These are phyloP conservation scores for Myotis daubentonii DNA, from an alignment of 2,797 vertebrate genomes.

Conservation along the genomic window DNA sequence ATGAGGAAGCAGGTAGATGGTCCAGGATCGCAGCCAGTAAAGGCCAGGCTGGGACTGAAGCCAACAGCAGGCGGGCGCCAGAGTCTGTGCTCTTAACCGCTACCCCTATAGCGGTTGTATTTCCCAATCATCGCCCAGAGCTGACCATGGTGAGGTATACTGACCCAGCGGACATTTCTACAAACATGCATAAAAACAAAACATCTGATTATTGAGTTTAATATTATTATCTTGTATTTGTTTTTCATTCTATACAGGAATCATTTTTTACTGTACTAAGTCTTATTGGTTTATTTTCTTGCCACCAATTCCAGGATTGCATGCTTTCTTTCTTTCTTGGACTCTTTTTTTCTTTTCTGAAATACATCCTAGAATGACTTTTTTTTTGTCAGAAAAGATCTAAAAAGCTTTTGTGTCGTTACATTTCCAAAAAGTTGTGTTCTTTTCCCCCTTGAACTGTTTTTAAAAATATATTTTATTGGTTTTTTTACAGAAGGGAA, in stretches of 20 bases:
- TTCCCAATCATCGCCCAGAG: not conserved
- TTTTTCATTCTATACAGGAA: not conserved
- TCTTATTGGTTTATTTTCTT: not conserved
- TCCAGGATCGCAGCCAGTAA: not conserved
- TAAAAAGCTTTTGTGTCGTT: not conserved
- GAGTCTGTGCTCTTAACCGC: not conserved
- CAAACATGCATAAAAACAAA: not conserved
- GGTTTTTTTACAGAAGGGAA: too few species aligned
- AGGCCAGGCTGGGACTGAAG: not conserved
- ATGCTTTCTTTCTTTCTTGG: not conserved
- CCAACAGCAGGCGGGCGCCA: not conserved
- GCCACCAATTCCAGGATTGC: not conserved
- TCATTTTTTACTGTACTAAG: not conserved
- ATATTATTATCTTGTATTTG: not conserved
- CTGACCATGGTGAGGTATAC: not conserved
- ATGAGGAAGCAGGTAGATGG: not conserved
- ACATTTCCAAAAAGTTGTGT: not conserved
- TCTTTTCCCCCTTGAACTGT: not conserved
- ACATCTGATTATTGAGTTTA: not conserved
- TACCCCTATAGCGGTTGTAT: fast-evolving
- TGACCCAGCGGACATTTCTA: too few species aligned
- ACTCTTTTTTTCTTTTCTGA: not conserved
- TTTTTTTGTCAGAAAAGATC: not conserved
- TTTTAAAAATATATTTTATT: not conserved
- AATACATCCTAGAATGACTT: not conserved